Conservation (phyloP, 2,888 invertebrate genomes). For the Polymixis lichenea region DNA sequence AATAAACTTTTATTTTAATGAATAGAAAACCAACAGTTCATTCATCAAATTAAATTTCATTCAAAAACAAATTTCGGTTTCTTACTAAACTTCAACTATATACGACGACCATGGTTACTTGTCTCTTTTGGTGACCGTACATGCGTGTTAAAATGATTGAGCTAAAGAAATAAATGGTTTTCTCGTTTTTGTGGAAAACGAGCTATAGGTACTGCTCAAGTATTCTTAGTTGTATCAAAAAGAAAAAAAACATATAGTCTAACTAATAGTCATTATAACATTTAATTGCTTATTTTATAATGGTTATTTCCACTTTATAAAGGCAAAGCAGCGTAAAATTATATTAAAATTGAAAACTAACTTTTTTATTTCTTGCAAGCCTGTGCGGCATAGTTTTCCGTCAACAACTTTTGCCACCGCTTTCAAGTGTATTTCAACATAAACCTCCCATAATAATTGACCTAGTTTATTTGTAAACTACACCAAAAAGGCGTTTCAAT, state of each 20-base stretch:
- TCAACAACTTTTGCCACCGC: neutral
- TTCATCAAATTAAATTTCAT: too few relatives aligned
- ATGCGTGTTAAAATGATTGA: neutral
- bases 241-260: too few relatives aligned
- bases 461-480: slow-evolving; percentile 8
- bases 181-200: neutral
- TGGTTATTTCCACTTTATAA: neutral
- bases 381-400: neutral
- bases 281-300: neutral
- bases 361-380: neutral
- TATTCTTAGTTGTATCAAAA: neutral
- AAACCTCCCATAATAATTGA: neutral
- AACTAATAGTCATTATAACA: too few relatives aligned
- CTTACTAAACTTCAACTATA: too few relatives aligned
- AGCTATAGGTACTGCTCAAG: too few relatives aligned
- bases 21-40: too few relatives aligned
- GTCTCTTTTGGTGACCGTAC: neutral
- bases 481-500: slow-evolving; percentile 7
- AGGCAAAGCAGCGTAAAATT: neutral
- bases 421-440: neutral
- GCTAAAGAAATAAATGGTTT: neutral
- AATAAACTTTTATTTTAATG: too few relatives aligned
- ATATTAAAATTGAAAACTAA: neutral
- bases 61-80: too few relatives aligned
- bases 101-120: too few relatives aligned